These are phyloP conservation scores for Numida meleagris DNA, from an alignment of 2,113 vertebrate genomes.

Conservation along the genomic window DNA sequence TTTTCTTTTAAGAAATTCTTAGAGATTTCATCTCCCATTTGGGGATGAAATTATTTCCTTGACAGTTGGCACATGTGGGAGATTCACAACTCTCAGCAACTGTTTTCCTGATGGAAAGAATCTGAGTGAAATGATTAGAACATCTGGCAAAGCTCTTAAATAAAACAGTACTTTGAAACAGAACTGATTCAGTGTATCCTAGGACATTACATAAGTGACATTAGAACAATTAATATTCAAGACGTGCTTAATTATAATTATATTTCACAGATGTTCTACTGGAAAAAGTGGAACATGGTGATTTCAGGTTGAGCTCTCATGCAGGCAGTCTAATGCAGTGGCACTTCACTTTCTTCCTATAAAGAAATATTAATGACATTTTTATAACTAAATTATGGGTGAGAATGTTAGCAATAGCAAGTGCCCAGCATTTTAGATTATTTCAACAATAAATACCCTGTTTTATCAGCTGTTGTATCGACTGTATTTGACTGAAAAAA, in stretches of 20 bases:
- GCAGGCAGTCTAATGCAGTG: slow-evolving; percentile 30
- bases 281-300: slow-evolving; percentile 15
- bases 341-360: neutral
- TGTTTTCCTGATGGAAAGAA: slow-evolving; percentile 69
- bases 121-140: slow-evolving; percentile 68
- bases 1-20: neutral
- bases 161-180: slow-evolving; percentile 62
- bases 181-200: slow-evolving; percentile 61
- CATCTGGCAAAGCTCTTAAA: slow-evolving; percentile 73
- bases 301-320: slow-evolving; percentile 56
- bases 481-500: neutral
- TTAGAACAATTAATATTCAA: slow-evolving; percentile 75
- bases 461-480: neutral
- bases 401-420: neutral
- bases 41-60: slow-evolving; percentile 57
- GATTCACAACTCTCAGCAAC: slow-evolving; percentile 64
- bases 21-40: slow-evolving; percentile 34
- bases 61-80: slow-evolving; percentile 58
- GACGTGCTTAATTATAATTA: slow-evolving; percentile 68
- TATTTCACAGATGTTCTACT: slow-evolving; percentile 62
- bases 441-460: neutral
- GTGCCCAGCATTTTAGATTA: neutral
- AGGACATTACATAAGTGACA: slow-evolving; percentile 64
- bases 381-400: neutral
- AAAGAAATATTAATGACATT: neutral